Evolutionary conservation across 2,113 vertebrate genomes (phyloP).

Genomic region (Agapornis roseicollis): DNA sequence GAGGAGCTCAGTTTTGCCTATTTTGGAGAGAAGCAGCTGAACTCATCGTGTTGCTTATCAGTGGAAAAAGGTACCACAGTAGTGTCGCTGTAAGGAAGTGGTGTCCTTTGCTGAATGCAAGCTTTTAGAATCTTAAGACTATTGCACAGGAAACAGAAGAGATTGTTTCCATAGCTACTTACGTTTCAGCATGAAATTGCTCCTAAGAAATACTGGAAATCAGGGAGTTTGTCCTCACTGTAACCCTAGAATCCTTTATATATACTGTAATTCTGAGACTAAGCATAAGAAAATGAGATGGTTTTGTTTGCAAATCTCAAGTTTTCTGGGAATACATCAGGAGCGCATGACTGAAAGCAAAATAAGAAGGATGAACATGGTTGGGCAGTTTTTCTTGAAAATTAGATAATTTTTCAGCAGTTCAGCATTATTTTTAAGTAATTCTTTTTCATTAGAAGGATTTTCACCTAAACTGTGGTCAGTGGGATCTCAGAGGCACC

Average conservation of each 20-base stretch:
- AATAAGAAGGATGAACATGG: neutral
- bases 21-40: neutral
- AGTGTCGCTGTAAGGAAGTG: neutral
- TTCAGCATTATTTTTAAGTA: neutral
- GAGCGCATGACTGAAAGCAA: neutral
- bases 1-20: neutral
- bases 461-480: neutral
- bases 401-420: neutral
- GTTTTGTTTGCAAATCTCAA: neutral
- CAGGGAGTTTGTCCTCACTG: neutral
- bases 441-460: neutral
- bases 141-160: neutral
- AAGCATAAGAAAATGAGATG: neutral
- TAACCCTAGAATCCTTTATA: neutral
- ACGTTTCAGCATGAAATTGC: neutral
- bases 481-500: neutral
- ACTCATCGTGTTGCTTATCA: neutral
- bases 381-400: neutral
- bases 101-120: neutral
- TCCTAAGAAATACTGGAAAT: neutral
- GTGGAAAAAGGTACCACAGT: neutral
- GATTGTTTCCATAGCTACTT: conserved; percentile 21
- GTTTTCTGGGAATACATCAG: neutral
- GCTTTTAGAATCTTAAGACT: neutral
- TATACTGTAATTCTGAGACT: neutral